A percentile compares a stretch with the other conserved stretches of the same genome.
Conservation (phyloP, 2,797 vertebrate species). For the Characodon lateralis region DNA sequence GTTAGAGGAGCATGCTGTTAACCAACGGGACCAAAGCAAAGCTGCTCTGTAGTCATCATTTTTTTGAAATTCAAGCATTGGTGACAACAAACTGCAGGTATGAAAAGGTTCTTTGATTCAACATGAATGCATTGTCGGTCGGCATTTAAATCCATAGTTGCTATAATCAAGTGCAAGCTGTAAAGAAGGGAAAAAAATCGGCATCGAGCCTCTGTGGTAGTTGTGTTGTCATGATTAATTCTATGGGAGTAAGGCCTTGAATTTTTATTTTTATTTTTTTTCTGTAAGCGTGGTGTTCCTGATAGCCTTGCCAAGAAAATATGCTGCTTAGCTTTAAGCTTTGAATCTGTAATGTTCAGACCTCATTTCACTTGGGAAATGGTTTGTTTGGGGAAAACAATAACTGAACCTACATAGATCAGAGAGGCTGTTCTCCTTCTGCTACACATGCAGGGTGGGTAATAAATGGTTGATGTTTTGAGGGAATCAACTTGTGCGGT, state of each 20-base stretch:
- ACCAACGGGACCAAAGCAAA: constrained; percentile 11
- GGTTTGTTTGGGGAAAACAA: constrained; percentile 67
- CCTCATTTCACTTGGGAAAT: constrained; percentile 68
- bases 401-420: constrained; percentile 66
- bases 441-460: constrained; percentile 53
- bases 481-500: constrained; percentile 36
- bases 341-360: constrained; percentile 71
- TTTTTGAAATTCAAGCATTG: constrained; percentile 50
- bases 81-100: constrained; percentile 47
- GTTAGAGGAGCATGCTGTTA: constrained; percentile 29
- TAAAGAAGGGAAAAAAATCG: constrained; percentile 32
- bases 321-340: constrained; percentile 71
- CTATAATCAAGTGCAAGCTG: constrained; percentile 45
- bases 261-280: constrained; percentile 56
- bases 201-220: constrained; percentile 40
- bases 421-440: constrained; percentile 52
- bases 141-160: constrained; percentile 55
- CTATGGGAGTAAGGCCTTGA: constrained; percentile 62
- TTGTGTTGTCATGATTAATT: constrained; percentile 73
- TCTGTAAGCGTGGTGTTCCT: constrained; percentile 50
- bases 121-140: constrained; percentile 58
- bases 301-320: constrained; percentile 70
- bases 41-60: constrained; percentile 29
- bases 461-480: constrained; percentile 61
- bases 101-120: constrained; percentile 51